Evolutionary conservation across 2,113 vertebrate species (phyloP).

Genomic region (Phrynosoma blainvillii): DNA sequence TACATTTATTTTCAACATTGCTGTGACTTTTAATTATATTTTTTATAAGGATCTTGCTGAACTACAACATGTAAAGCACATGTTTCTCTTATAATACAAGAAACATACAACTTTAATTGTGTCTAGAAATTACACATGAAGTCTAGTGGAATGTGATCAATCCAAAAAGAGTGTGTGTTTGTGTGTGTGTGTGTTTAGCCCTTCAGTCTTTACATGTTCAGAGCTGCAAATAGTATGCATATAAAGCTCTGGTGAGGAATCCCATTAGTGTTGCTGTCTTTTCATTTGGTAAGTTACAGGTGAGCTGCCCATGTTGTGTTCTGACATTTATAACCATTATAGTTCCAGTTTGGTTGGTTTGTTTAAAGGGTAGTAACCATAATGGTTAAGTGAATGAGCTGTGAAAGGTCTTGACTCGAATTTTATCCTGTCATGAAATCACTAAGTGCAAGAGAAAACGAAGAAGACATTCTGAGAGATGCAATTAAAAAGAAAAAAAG

Average conservation of each 20-base stretch:
- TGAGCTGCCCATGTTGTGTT: not conserved
- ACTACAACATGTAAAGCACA: not conserved
- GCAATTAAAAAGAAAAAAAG: too few relatives aligned
- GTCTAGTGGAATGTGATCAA: fast-evolving
- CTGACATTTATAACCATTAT: too few relatives aligned
- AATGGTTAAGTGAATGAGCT: too few relatives aligned
- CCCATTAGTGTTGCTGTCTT: too few relatives aligned
- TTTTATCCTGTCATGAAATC: too few relatives aligned
- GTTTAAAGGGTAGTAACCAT: too few relatives aligned
- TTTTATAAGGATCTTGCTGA: conserved; percentile 21
- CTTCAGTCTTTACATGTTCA: conserved; percentile 20
- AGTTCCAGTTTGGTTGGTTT: too few relatives aligned
- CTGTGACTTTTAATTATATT: not conserved
- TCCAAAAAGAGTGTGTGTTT: conserved; percentile 31
- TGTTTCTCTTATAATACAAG: not conserved
- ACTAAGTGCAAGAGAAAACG: too few relatives aligned
- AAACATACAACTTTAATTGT: not conserved
- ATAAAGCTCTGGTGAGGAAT: not conserved
- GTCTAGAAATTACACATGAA: conserved; percentile 25
- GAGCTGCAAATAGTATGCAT: not conserved
- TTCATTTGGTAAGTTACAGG: not conserved
- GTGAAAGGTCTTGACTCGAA: too few relatives aligned
- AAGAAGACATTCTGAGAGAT: too few relatives aligned
- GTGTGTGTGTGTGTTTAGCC: not conserved
- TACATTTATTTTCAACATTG: not conserved